Evolutionary conservation across 2,888 invertebrate genomes (phyloP).

Genomic region (Tromatobia lineatoria): DNA sequence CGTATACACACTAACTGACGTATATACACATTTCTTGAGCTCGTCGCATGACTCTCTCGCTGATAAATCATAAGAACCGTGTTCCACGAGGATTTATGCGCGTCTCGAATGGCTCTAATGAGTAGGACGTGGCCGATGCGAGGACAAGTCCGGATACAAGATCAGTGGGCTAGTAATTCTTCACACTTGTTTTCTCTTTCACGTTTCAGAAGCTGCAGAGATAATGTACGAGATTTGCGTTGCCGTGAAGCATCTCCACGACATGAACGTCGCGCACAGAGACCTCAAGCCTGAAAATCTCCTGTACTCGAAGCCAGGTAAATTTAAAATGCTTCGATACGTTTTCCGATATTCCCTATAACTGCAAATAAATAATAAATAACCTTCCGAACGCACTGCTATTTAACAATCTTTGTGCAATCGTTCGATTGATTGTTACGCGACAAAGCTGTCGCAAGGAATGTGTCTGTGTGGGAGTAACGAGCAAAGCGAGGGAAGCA

Average conservation of each 20-base stretch:
- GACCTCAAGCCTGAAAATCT: slow-evolving; percentile 99
- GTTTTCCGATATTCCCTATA: not conserved
- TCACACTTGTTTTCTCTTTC: slow-evolving; percentile 31
- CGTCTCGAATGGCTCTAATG: slow-evolving; percentile 45
- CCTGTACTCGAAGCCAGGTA: slow-evolving; percentile 92
- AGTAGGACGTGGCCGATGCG: slow-evolving; percentile 7
- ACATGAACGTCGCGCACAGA: slow-evolving; percentile 97
- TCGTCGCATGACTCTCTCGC: slow-evolving; percentile 17
- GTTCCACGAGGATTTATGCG: slow-evolving; percentile 52
- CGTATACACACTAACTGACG: not conserved
- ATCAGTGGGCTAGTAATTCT: slow-evolving; percentile 20
- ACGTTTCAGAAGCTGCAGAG: slow-evolving; percentile 92
- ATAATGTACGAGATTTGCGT: slow-evolving; percentile 98
- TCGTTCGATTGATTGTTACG: not conserved
- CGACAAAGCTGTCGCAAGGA: not conserved
- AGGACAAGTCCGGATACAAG: slow-evolving; percentile 23
- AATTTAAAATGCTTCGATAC: not conserved
- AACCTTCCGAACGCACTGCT: not conserved
- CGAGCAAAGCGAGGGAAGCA: slow-evolving; percentile 30
- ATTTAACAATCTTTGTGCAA: not conserved
- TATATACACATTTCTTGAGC: slow-evolving; percentile 13
- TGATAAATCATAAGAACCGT: slow-evolving; percentile 60
- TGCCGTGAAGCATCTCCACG: slow-evolving; percentile 97
- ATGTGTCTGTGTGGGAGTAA: slow-evolving; percentile 12
- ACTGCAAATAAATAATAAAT: not conserved